A percentile compares a stretch with the other conserved stretches of the same genome.
These are phyloP conservation scores for Trinectes maculatus DNA, from an alignment of 2,113 vertebrate species.

Conservation along the genomic window DNA sequence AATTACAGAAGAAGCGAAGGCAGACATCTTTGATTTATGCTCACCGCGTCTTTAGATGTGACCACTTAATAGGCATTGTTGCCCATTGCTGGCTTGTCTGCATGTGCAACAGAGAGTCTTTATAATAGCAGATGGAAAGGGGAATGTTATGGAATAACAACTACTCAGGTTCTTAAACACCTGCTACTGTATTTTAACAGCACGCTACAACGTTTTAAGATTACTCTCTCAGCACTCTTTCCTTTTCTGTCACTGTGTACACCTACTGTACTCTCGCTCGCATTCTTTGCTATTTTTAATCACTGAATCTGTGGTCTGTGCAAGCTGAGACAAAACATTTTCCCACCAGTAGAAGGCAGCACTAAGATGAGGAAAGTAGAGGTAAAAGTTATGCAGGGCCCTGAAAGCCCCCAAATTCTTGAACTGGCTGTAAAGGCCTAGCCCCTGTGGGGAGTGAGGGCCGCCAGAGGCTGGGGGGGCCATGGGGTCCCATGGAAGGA, in stretches of 20 bases:
- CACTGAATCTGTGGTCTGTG: slow-evolving; percentile 45
- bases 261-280: slow-evolving; percentile 20
- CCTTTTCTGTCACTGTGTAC: slow-evolving; percentile 3
- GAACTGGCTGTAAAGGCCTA: slow-evolving; percentile 75
- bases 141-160: neutral
- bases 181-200: slow-evolving; percentile 14
- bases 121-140: neutral
- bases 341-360: slow-evolving; percentile 59
- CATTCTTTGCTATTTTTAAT: slow-evolving; percentile 60
- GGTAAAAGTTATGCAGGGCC: slow-evolving; percentile 70
- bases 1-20: slow-evolving; percentile 76
- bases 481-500: slow-evolving; percentile 63
- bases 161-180: slow-evolving; percentile 14
- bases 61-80: slow-evolving; percentile 72
- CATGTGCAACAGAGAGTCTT: slow-evolving; percentile 26
- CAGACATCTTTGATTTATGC: slow-evolving; percentile 72
- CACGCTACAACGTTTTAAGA: neutral
- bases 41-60: slow-evolving; percentile 62
- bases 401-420: slow-evolving; percentile 77
- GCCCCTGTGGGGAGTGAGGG: slow-evolving; percentile 62
- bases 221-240: slow-evolving; percentile 1
- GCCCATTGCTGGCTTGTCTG: slow-evolving; percentile 33
- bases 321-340: slow-evolving; percentile 60
- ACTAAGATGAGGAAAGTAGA: slow-evolving; percentile 35
- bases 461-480: slow-evolving; percentile 51